Evolutionary conservation across 2,888 invertebrate genomes (phyloP).

Genomic region (Drosophila mimica): DNA sequence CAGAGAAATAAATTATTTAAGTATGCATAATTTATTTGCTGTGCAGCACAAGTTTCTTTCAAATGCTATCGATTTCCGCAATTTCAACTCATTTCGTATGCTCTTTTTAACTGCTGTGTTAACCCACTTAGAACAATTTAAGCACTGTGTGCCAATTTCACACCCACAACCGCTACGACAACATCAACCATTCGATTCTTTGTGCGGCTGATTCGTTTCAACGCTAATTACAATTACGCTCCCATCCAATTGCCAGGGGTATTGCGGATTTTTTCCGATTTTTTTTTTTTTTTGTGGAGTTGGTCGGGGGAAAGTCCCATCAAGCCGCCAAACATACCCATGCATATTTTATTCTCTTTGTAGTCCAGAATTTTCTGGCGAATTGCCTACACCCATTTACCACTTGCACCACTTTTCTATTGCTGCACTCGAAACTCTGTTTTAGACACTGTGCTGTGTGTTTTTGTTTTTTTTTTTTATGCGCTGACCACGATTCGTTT

Average conservation of each 20-base stretch:
- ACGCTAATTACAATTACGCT: conserved; percentile 73
- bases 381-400: conserved; percentile 33
- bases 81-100: conserved; percentile 42
- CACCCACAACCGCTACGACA: conserved; percentile 33
- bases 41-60: background rate
- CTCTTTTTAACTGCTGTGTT: conserved; percentile 58
- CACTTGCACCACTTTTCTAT: conserved; percentile 21
- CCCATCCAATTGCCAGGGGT: conserved; percentile 27
- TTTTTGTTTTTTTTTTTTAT: conserved; percentile 10
- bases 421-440: conserved; percentile 13
- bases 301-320: conserved; percentile 48
- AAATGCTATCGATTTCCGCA: background rate
- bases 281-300: background rate
- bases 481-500: conserved; percentile 58
- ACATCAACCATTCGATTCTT: conserved; percentile 40
- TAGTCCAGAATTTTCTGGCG: conserved; percentile 44
- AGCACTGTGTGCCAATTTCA: conserved; percentile 51
- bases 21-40: conserved; percentile 5
- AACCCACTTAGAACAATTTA: conserved; percentile 70
- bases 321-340: conserved; percentile 61
- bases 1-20: conserved; percentile 1
- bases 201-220: conserved; percentile 52
- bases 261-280: background rate
- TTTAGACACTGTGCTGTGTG: conserved; percentile 1
- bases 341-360: conserved; percentile 71